A percentile compares a stretch with the other conserved stretches of the same genome.
phyloP scores from a whole-genome alignment of 2,888 invertebrate genomes.

The Mythimna lalbum region DNA sequence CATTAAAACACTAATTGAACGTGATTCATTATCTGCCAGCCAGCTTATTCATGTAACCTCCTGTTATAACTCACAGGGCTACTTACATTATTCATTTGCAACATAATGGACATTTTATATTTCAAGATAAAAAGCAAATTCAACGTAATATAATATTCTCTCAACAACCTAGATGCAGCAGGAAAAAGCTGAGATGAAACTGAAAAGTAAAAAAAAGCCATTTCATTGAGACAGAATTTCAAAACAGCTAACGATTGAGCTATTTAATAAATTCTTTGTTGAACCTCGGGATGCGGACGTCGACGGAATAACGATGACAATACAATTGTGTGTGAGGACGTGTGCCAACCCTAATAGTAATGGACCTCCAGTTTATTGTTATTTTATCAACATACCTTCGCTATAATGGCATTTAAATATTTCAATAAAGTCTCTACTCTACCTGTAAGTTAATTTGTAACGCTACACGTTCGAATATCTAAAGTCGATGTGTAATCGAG shows the following conservation, averaged over 20 bases:
- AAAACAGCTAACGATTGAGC: slow-evolving; percentile 63
- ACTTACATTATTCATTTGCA: slow-evolving; percentile 17
- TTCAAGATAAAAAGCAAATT: neutral
- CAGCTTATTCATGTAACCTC: slow-evolving; percentile 73
- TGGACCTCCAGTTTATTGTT: slow-evolving; percentile 51
- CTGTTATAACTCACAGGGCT: slow-evolving; percentile 50
- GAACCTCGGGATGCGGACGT: slow-evolving; percentile 59
- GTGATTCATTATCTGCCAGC: slow-evolving; percentile 76
- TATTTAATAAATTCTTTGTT: slow-evolving; percentile 64
- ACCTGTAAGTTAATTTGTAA: slow-evolving; percentile 14
- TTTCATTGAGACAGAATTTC: slow-evolving; percentile 52
- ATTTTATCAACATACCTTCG: slow-evolving; percentile 56
- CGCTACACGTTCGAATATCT: slow-evolving; percentile 41
- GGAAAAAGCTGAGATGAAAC: slow-evolving; percentile 25
- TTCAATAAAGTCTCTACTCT: slow-evolving; percentile 14
- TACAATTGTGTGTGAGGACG: slow-evolving; percentile 60
- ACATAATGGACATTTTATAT: slow-evolving; percentile 4
- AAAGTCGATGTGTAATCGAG: slow-evolving; percentile 44
- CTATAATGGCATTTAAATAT: slow-evolving; percentile 42
- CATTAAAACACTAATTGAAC: slow-evolving; percentile 76
- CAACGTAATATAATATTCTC: slow-evolving; percentile 16
- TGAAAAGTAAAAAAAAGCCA: slow-evolving; percentile 32
- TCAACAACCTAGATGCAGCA: slow-evolving; percentile 10
- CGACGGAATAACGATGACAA: slow-evolving; percentile 62
- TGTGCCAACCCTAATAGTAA: slow-evolving; percentile 61